Evolutionary conservation across 1,140 invertebrate species (phyloP), one percentile per base, ranked within the genome.

Genomic region (Diachasma alloeum): DNA sequence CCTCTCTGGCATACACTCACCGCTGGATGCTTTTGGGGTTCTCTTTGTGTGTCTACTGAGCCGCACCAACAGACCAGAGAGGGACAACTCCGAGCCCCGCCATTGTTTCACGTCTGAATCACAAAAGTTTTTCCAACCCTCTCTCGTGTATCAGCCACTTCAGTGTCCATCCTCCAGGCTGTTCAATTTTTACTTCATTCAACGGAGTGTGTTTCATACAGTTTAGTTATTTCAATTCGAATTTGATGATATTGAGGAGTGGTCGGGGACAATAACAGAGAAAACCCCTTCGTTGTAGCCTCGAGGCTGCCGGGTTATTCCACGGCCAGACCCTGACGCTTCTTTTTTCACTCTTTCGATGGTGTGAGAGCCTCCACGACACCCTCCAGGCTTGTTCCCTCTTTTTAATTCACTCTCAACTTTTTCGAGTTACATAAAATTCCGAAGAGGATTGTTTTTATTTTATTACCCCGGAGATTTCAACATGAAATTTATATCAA

Each of bases 81-180:
- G 48, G 31, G 48, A 53, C 48, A 70, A 36, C n/a, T 39, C 5
- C 36, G 3, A 17, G 6, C 0, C 11, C 74, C 81, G 78, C 81
- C 77, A 82, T 82, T 82, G 81, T 82, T 82, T 82, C 79, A 79
- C 42, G 73, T 69, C 75, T 68, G 31, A 68, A 37, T 63, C 59
- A 63, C 59, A 63, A 63, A 63, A 63, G 59, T 63, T 63, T 63
- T 63, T 26, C 13, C 19, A 31, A 63, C 22, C 10, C 59, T 26
- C 59, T 4, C 53, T 22, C 17, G 53, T 24, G 59, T 63, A 63
- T 63, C 59, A 24, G 15, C 22, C 59, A 24, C 24, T 31, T 63
- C 59, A 63, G 59, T 63, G 59, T 26, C 59, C 24, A 63, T 63
- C 59, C 59, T 63, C 59, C 24, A 31, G 59, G 59, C 22, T 63